Evolutionary conservation across 2,888 invertebrate genomes (phyloP), one percentile per base, ranked within the genome.

Genomic region (Lasioglossum morio): DNA sequence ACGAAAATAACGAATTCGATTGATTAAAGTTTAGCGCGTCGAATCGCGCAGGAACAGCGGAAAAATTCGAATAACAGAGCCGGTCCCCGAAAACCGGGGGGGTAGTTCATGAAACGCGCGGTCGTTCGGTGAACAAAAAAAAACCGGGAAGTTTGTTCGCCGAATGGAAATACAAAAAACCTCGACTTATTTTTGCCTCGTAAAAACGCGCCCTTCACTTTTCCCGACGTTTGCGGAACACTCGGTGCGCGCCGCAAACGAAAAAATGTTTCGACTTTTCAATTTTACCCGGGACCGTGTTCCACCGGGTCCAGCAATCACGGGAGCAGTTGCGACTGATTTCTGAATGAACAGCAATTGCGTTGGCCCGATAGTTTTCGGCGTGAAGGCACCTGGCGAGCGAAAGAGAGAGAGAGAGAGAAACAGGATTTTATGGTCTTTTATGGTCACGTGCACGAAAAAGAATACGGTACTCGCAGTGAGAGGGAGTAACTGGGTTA

Each of bases 371-470:
- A n/a, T 23, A 53, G 53, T 53, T 53, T 8, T n/a, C n/a, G 53
- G 3, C 53, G 10, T 53, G n/a, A n/a, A 8, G 53, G 23, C n/a
- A 53, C n/a, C 23, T n/a, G 53, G 10, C 23, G 23, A 19, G 23
- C 0, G 53, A 48, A 7, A 7, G 48, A 7, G 48, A 48, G 48
- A 48, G 1, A 48, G 5, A 48, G 48, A 5, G 23, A 23, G n/a
- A n/a, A n/a, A n/a, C n/a, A n/a, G 10, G n/a, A 81, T 69, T 79
- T 37, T 37, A 37, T 37, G 5, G 37, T 37, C 73, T 79, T 81
- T 86, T 85, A 86, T 30, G 78, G 78, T 72, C 34, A 78, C 69
- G 69, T 34, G 53, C 10, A 23, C 10, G 3, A 4, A 53, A 10
- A 53, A 8, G 53, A 23, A 53, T n/a, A 53, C 23, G 53, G 23